These are phyloP conservation scores for Melitaea athalia DNA, from an alignment of 2,888 invertebrate genomes.

Conservation along the genomic window DNA sequence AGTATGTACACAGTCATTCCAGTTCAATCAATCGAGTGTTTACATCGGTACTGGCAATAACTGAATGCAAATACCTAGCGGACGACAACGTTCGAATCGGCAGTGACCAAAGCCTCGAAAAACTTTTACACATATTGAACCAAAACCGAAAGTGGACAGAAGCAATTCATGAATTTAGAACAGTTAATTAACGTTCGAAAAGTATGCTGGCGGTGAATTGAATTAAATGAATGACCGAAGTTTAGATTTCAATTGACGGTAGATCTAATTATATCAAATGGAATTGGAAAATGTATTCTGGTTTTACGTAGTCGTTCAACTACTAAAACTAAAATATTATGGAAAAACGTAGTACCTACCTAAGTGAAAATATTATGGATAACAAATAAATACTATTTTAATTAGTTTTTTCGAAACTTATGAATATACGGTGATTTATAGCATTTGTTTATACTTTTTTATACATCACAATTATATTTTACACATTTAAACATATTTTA, in stretches of 20 bases:
- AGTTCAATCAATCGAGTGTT: slow-evolving; percentile 73
- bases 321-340: too few relatives aligned
- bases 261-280: slow-evolving; percentile 36
- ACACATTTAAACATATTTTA: too few relatives aligned
- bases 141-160: slow-evolving; percentile 44
- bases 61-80: slow-evolving; percentile 74
- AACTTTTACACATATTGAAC: slow-evolving; percentile 54
- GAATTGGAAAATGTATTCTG: slow-evolving; percentile 19
- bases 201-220: slow-evolving; percentile 25
- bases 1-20: slow-evolving; percentile 52
- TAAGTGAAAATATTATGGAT: too few relatives aligned
- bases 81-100: slow-evolving; percentile 53
- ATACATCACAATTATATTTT: too few relatives aligned
- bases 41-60: slow-evolving; percentile 74
- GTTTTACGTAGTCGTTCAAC: neutral
- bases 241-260: slow-evolving; percentile 27
- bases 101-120: slow-evolving; percentile 46
- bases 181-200: slow-evolving; percentile 45
- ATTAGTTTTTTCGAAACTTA: too few relatives aligned
- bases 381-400: too few relatives aligned
- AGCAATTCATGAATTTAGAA: slow-evolving; percentile 49
- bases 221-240: slow-evolving; percentile 23
- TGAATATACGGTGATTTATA: too few relatives aligned
- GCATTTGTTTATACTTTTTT: too few relatives aligned
- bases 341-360: too few relatives aligned